Conservation (phyloP, 2,113 vertebrate genomes). For the Miniopterus natalensis region DNA sequence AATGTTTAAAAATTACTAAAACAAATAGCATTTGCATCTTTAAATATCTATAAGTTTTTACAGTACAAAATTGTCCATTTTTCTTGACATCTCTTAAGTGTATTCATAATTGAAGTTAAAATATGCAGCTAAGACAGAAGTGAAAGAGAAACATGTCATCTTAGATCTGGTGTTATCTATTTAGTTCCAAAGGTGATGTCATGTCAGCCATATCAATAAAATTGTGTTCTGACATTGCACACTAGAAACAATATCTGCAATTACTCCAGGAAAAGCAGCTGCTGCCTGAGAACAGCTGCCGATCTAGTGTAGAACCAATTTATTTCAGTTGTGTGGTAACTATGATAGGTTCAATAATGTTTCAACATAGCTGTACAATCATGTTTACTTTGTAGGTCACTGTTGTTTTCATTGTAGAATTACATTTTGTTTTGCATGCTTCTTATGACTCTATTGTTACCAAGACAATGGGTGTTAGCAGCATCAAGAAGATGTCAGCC, state of each 20-base stretch:
- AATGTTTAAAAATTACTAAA: slow-evolving; percentile 42
- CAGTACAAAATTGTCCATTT: neutral
- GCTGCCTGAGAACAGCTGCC: slow-evolving; percentile 48
- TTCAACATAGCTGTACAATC: neutral
- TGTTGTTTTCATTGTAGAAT: neutral
- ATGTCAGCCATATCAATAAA: neutral
- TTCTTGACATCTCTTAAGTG: neutral
- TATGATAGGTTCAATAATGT: neutral
- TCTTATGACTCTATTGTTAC: slow-evolving; percentile 14
- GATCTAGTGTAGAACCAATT: slow-evolving; percentile 9
- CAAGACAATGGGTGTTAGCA: neutral
- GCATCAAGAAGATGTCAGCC: slow-evolving; percentile 31
- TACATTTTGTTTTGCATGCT: neutral
- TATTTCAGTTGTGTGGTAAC: slow-evolving; percentile 35
- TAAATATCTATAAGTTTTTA: neutral
- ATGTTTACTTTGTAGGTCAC: slow-evolving; percentile 55
- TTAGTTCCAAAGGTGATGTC: slow-evolving; percentile 47
- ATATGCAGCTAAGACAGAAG: neutral
- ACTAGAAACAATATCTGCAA: slow-evolving; percentile 59
- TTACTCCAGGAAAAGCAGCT: slow-evolving; percentile 53
- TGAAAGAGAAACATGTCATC: slow-evolving; percentile 8
- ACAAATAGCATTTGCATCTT: slow-evolving; percentile 27
- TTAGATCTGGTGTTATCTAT: slow-evolving; percentile 19
- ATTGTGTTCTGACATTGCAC: slow-evolving; percentile 28
- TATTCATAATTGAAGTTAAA: slow-evolving; percentile 40